Conservation (phyloP, 2,113 vertebrate genomes). For the Austrofundulus limnaeus region DNA sequence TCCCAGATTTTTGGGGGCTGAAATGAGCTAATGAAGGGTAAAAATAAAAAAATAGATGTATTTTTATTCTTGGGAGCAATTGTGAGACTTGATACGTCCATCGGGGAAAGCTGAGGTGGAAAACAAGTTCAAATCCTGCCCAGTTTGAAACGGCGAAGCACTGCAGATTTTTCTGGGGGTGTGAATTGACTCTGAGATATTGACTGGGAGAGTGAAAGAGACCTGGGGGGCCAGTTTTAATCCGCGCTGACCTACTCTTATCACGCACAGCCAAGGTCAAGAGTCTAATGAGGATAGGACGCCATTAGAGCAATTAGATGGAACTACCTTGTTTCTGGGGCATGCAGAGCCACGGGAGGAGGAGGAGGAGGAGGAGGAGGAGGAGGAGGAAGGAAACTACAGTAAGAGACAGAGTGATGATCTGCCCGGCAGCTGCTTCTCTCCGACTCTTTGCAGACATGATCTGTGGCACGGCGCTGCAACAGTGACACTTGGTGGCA, state of each 20-base stretch:
- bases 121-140: constrained; percentile 10
- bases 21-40: neutral
- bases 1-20: neutral
- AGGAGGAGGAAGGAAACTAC: constrained; percentile 38
- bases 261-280: constrained; percentile 76
- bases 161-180: constrained; percentile 29
- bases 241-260: constrained; percentile 72
- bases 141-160: constrained; percentile 35
- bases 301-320: constrained; percentile 77
- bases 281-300: constrained; percentile 76
- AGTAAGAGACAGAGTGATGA: constrained; percentile 53
- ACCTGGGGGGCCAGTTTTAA: constrained; percentile 66
- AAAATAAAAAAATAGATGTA: neutral
- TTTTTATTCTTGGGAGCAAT: constrained; percentile 4
- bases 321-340: constrained; percentile 74
- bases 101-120: neutral
- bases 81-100: neutral
- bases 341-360: constrained; percentile 59
- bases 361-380: constrained; percentile 10
- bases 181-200: constrained; percentile 53
- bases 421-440: constrained; percentile 50
- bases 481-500: constrained; percentile 75
- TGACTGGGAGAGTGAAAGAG: constrained; percentile 54
- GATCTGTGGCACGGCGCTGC: constrained; percentile 44
- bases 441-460: constrained; percentile 11